These are phyloP conservation scores for Thrips palmi DNA, from an alignment of 1,140 invertebrate genomes.

Conservation along the genomic window DNA sequence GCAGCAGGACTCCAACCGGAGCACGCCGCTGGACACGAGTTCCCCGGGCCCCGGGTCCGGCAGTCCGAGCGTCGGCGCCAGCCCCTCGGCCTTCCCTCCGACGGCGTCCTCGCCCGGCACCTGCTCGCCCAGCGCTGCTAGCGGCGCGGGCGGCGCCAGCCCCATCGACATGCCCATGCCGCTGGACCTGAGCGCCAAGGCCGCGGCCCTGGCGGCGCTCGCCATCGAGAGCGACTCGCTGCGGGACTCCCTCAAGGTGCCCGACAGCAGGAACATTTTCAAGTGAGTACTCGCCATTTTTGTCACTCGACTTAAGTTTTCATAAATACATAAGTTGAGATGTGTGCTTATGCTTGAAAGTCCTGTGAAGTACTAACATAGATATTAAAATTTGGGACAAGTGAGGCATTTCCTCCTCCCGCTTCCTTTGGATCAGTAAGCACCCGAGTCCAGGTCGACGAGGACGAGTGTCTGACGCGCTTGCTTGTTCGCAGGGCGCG, in stretches of 20 bases:
- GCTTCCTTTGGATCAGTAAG: not conserved
- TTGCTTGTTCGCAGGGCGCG: slow-evolving; percentile 33
- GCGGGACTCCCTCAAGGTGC: slow-evolving; percentile 16
- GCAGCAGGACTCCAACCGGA: too few relatives aligned
- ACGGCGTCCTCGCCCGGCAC: slow-evolving; percentile 6
- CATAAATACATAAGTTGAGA: slow-evolving; percentile 20
- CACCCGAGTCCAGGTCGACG: not conserved
- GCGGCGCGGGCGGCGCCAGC: too few relatives aligned
- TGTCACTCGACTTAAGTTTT: slow-evolving; percentile 4
- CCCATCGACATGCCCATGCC: too few relatives aligned
- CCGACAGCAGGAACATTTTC: slow-evolving; percentile 37
- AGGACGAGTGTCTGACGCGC: not conserved
- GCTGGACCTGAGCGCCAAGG: slow-evolving; percentile 19
- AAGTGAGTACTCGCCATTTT: slow-evolving; percentile 32
- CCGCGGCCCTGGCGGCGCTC: not conserved
- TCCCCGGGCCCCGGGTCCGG: too few relatives aligned
- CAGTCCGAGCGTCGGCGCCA: slow-evolving; percentile 3
- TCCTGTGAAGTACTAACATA: slow-evolving; percentile 3
- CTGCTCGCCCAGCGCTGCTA: slow-evolving; percentile 5
- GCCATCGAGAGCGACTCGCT: slow-evolving; percentile 6
- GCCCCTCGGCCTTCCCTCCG: slow-evolving; percentile 5
- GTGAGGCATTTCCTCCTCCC: not conserved
- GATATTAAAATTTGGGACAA: not conserved
- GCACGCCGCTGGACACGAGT: too few relatives aligned
- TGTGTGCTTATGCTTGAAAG: slow-evolving; percentile 5